A percentile compares a stretch with the other conserved stretches of the same genome.
Evolutionary conservation across 35 echinoderm and acorn worm species (phyloP).

Genomic region (Lytechinus pictus): DNA sequence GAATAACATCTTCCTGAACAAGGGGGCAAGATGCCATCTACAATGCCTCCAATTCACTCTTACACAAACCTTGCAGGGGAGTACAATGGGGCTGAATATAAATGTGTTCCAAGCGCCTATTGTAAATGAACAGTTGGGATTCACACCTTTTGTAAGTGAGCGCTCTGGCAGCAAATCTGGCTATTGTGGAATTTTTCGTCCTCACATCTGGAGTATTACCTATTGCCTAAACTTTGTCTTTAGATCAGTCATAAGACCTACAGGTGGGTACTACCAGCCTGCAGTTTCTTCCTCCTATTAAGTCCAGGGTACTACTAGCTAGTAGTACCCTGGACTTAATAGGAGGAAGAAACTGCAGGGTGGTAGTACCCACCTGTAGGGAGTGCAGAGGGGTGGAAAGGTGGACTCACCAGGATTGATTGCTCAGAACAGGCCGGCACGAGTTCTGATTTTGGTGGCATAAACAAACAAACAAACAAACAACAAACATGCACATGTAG

Average conservation of each 20-base stretch:
- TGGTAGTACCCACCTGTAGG: too few relatives aligned
- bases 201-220: background rate
- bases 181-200: background rate
- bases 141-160: conserved; percentile 11
- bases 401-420: too few relatives aligned
- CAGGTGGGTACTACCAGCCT: background rate
- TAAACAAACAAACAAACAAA: too few relatives aligned
- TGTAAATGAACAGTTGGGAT: background rate
- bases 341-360: too few relatives aligned
- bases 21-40: background rate
- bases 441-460: too few relatives aligned
- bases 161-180: background rate
- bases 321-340: too few relatives aligned
- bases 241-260: background rate
- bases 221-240: background rate
- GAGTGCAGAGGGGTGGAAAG: too few relatives aligned
- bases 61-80: background rate
- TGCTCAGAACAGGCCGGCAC: too few relatives aligned
- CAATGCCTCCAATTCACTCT: background rate
- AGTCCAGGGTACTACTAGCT: too few relatives aligned
- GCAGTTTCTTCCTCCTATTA: too few relatives aligned
- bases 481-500: too few relatives aligned
- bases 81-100: background rate
- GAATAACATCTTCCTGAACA: background rate
- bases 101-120: background rate